A percentile compares a stretch with the other conserved stretches of the same genome.
These are phyloP conservation scores for Eptatretus atami DNA, from an alignment of 2,797 vertebrate species.

Conservation along the genomic window DNA sequence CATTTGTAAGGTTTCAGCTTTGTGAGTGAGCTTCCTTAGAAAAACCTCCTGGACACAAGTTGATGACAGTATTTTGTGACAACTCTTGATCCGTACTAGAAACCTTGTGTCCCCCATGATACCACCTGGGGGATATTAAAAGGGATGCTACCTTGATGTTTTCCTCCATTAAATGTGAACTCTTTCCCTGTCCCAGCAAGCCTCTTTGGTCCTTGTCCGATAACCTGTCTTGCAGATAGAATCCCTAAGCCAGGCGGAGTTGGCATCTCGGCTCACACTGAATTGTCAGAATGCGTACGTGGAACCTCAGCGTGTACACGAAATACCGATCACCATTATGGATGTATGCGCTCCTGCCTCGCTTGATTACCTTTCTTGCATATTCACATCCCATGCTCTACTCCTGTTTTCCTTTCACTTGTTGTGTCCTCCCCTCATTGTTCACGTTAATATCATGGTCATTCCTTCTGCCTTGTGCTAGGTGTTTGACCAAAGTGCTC, in stretches of 20 bases:
- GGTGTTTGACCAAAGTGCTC: conserved; percentile 94
- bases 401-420: accelerated
- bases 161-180: background rate
- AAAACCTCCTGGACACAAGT: no score
- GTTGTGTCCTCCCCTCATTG: background rate
- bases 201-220: conserved; percentile 8
- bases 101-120: no score
- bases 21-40: no score
- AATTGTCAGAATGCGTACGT: conserved; percentile 97
- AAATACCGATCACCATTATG: conserved; percentile 68
- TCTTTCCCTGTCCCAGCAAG: conserved; percentile 2
- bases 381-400: background rate
- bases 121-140: background rate
- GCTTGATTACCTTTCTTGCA: background rate
- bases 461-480: conserved; percentile 10
- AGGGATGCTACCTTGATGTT: no score
- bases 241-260: conserved; percentile 61
- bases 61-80: no score
- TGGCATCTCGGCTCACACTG: conserved; percentile 70
- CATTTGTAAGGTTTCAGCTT: no score
- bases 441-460: no score
- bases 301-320: conserved; percentile 88
- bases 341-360: conserved; percentile 29
- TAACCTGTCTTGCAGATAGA: conserved; percentile 30
- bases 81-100: no score